Percentiles rank a stretch among this genome's conserved stretches.
These are phyloP conservation scores for Picathartes gymnocephalus DNA, from an alignment of 2,113 vertebrate species.

Conservation along the genomic window DNA sequence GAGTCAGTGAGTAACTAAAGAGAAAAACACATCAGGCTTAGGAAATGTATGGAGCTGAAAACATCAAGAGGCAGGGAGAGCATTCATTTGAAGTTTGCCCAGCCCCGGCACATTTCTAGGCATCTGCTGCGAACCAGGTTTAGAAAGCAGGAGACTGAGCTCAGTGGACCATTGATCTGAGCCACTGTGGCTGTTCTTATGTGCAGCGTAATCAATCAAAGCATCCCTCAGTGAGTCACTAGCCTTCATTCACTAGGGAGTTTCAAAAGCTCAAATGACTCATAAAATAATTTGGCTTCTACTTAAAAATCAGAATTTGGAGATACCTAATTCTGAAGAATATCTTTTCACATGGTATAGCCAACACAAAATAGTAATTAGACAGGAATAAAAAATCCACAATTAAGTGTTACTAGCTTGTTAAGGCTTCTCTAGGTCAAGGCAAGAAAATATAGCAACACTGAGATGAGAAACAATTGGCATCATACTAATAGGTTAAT, in stretches of 20 bases:
- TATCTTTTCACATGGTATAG: not conserved
- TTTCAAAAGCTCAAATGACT: constrained; percentile 11
- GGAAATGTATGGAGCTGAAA: not conserved
- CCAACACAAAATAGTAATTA: not conserved
- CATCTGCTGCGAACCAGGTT: not conserved
- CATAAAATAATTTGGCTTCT: constrained; percentile 8
- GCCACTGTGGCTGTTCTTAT: not conserved
- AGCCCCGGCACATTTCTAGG: not conserved
- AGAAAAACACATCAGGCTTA: not conserved
- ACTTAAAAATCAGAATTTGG: not conserved
- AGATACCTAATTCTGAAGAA: not conserved
- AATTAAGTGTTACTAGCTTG: not conserved
- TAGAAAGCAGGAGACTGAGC: constrained; percentile 1
- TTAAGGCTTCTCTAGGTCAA: not conserved
- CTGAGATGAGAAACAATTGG: not conserved
- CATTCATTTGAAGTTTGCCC: not conserved
- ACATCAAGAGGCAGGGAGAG: not conserved
- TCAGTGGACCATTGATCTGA: not conserved
- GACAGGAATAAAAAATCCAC: not conserved
- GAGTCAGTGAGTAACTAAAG: not conserved
- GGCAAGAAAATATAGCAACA: not conserved
- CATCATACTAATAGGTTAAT: not conserved
- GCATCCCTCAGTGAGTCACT: not conserved
- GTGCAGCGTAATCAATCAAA: not conserved
- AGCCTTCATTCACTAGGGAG: not conserved